These are phyloP conservation scores for Aphis gossypii DNA, from an alignment of 1,140 invertebrate genomes.

Conservation along the genomic window DNA sequence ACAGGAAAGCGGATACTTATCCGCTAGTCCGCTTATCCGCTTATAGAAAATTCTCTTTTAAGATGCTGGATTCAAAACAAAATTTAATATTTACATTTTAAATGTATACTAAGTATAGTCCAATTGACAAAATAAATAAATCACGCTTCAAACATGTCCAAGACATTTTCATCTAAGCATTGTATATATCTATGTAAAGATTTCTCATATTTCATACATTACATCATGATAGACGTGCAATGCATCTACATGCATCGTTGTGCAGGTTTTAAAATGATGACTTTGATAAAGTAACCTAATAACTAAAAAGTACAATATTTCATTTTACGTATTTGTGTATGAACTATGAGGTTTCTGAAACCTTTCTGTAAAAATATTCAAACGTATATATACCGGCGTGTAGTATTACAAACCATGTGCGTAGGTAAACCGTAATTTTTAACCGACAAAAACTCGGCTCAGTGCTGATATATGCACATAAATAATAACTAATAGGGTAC, in stretches of 20 bases:
- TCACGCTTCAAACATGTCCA: background rate
- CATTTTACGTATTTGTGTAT: background rate
- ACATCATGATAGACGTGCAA: background rate
- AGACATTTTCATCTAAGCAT: background rate
- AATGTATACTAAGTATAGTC: no score
- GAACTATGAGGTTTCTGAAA: background rate
- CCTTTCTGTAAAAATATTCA: background rate
- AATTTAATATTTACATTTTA: no score
- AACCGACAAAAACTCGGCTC: background rate
- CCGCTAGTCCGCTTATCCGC: no score
- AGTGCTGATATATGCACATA: background rate
- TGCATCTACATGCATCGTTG: background rate
- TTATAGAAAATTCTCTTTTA: no score
- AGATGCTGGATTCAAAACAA: no score
- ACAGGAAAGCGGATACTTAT: no score
- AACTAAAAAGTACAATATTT: background rate
- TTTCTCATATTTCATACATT: background rate
- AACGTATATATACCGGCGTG: background rate
- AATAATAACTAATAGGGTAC: background rate
- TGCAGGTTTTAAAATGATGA: background rate
- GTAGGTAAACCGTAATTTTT: background rate
- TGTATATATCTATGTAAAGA: background rate
- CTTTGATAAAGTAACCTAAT: background rate
- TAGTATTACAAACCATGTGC: background rate
- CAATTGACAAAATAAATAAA: background rate